A percentile compares a stretch with the other conserved stretches of the same genome.
Conservation (phyloP, 2,797 vertebrate species). For the Pangasius krempfi region DNA sequence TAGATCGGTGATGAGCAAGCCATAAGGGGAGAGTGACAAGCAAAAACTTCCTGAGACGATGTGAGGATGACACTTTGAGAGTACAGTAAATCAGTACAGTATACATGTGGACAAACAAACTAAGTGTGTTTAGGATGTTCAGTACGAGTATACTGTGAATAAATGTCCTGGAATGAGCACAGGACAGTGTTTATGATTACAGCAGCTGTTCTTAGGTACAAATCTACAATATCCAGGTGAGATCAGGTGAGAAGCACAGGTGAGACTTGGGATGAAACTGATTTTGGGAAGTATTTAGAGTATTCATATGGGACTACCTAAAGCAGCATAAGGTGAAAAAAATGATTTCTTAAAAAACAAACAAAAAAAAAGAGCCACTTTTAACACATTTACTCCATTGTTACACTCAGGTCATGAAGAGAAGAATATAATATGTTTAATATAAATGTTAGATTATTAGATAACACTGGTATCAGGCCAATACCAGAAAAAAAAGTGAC, state of each 20-base stretch:
- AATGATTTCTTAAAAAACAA: too few species aligned
- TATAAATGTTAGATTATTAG: too few species aligned
- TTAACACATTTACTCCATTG: too few species aligned
- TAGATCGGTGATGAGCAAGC: neutral
- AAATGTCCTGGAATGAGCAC: neutral
- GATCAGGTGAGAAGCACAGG: neutral
- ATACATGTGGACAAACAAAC: neutral
- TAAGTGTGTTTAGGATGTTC: neutral
- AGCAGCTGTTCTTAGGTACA: too few species aligned
- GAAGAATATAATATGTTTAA: too few species aligned
- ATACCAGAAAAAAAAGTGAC: too few species aligned
- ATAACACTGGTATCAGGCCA: too few species aligned
- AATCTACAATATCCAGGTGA: neutral
- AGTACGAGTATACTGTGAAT: neutral
- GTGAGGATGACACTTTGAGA: too few species aligned
- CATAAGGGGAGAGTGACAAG: neutral
- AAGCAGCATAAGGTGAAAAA: neutral
- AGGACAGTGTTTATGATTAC: neutral
- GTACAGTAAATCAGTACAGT: neutral
- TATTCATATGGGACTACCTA: neutral
- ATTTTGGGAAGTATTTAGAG: neutral
- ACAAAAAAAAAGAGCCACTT: too few species aligned
- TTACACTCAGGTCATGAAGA: too few species aligned
- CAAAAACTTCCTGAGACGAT: neutral
- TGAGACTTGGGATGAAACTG: neutral